A percentile compares a stretch with the other conserved stretches of the same genome.
Evolutionary conservation across 2,888 invertebrate species (phyloP).

Genomic region (Petrophora chlorosata): DNA sequence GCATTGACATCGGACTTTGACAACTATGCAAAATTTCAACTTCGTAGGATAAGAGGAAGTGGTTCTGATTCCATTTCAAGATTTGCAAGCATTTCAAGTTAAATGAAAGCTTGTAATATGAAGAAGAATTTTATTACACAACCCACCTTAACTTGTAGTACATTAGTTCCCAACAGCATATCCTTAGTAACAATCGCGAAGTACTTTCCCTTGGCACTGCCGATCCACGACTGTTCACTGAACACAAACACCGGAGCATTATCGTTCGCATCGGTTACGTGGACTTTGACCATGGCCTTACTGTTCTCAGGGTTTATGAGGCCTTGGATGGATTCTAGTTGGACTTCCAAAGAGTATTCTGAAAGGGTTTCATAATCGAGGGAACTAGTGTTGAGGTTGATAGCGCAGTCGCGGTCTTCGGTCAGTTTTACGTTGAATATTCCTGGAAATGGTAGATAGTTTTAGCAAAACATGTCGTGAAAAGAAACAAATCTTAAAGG

Average conservation of each 20-base stretch:
- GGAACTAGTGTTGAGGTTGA: constrained; percentile 87
- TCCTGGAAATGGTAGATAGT: too few species aligned
- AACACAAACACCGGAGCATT: constrained; percentile 93
- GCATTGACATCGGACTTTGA: too few species aligned
- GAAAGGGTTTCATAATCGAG: constrained; percentile 91
- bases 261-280: constrained; percentile 94
- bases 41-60: too few species aligned
- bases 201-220: constrained; percentile 87
- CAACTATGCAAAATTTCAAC: too few species aligned
- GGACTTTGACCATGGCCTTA: constrained; percentile 89
- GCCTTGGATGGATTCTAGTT: constrained; percentile 91
- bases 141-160: constrained; percentile 90
- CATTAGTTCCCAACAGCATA: constrained; percentile 89
- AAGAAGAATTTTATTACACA: too few species aligned
- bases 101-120: too few species aligned
- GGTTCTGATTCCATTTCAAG: too few species aligned
- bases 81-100: too few species aligned
- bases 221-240: constrained; percentile 82
- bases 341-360: constrained; percentile 89
- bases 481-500: neutral
- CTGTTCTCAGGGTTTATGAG: constrained; percentile 91
- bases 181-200: constrained; percentile 91
- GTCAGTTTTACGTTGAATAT: constrained; percentile 89
- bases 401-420: constrained; percentile 92
- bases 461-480: too few species aligned